Evolutionary conservation across 2,797 vertebrate species (phyloP).

Genomic region (Harpagifer antarcticus): DNA sequence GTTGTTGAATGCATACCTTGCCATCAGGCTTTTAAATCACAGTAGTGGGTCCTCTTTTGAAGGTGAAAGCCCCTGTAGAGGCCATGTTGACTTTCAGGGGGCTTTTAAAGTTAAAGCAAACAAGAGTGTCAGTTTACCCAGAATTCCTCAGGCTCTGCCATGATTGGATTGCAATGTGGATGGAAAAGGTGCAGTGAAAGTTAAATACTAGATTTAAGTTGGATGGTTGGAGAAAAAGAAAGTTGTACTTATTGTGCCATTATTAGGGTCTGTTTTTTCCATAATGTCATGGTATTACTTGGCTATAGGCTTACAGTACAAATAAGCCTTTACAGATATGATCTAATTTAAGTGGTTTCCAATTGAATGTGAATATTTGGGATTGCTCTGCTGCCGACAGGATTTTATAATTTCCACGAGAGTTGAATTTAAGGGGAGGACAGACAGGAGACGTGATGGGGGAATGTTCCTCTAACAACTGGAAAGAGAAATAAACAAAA

Average conservation of each 20-base stretch:
- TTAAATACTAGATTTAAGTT: slow-evolving; percentile 13
- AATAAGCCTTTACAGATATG: not conserved
- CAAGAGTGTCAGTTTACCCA: slow-evolving; percentile 70
- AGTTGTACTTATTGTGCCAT: not conserved
- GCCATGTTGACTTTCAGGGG: slow-evolving; percentile 68
- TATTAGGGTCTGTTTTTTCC: not conserved
- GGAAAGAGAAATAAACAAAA: slow-evolving; percentile 51
- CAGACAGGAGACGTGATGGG: not conserved
- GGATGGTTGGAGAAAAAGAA: slow-evolving; percentile 14
- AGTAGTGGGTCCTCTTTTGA: slow-evolving; percentile 47
- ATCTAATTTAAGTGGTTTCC: not conserved
- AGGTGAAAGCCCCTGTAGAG: slow-evolving; percentile 52
- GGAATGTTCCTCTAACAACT: slow-evolving; percentile 20
- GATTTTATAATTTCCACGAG: not conserved
- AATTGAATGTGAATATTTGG: not conserved
- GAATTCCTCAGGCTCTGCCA: slow-evolving; percentile 60
- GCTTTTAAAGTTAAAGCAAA: slow-evolving; percentile 76
- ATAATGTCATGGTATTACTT: not conserved
- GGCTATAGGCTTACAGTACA: not conserved
- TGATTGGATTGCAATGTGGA: slow-evolving; percentile 40
- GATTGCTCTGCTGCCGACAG: not conserved
- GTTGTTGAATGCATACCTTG: slow-evolving; percentile 44
- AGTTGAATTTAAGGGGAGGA: not conserved
- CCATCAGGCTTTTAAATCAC: slow-evolving; percentile 60
- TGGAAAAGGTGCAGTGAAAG: slow-evolving; percentile 26